A percentile compares a stretch with the other conserved stretches of the same genome.
These are phyloP conservation scores for Platysteira castanea DNA, from an alignment of 2,113 vertebrate genomes.

Conservation along the genomic window DNA sequence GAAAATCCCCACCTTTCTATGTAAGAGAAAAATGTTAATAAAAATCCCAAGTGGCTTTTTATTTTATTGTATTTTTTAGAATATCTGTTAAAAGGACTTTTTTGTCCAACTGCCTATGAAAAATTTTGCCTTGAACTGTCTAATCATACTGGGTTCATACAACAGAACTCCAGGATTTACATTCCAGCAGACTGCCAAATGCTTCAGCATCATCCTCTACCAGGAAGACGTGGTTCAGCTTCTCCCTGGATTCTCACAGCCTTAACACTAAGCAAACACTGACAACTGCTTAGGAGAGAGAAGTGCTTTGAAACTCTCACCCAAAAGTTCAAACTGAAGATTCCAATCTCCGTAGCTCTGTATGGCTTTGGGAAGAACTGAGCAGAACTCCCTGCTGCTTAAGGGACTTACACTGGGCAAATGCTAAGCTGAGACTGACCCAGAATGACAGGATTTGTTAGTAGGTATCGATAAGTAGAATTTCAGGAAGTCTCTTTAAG, in stretches of 20 bases:
- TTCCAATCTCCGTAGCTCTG: neutral
- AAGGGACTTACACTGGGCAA: fast-evolving
- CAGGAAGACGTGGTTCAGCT: neutral
- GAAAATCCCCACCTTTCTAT: fast-evolving
- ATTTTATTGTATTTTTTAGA: neutral
- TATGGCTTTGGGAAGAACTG: neutral
- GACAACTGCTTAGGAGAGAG: neutral
- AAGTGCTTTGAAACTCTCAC: neutral
- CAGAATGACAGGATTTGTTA: neutral
- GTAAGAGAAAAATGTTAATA: neutral
- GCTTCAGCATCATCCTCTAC: neutral
- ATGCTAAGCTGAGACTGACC: neutral
- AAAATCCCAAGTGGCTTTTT: neutral
- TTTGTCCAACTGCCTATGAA: neutral
- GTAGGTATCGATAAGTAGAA: neutral
- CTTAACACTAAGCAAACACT: neutral
- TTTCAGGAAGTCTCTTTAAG: neutral
- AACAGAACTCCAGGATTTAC: neutral
- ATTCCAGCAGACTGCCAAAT: neutral
- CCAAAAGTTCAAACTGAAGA: neutral
- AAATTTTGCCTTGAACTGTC: neutral
- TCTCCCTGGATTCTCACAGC: neutral
- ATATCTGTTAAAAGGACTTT: neutral
- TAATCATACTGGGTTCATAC: neutral
- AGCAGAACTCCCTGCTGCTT: neutral